A percentile compares a stretch with the other conserved stretches of the same genome.
Evolutionary conservation across 2,113 vertebrate genomes (phyloP).

Genomic region (Platycercus adscitus): DNA sequence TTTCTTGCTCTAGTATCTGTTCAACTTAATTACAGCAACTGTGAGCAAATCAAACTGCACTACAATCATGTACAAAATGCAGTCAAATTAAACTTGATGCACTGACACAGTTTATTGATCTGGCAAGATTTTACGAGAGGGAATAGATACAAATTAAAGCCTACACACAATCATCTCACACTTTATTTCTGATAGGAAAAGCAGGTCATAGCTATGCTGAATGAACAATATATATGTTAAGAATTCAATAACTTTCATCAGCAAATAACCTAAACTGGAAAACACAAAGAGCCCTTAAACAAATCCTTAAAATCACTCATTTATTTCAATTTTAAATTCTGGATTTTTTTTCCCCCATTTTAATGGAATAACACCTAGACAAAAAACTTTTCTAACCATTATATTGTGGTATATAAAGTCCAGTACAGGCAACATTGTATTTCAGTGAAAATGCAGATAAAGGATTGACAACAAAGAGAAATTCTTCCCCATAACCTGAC

Average conservation of each 20-base stretch:
- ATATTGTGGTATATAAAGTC: not conserved
- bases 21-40: not conserved
- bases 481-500: not conserved
- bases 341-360: not conserved
- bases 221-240: not conserved
- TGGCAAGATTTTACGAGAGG: not conserved
- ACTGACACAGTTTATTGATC: not conserved
- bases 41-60: not conserved
- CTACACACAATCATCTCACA: not conserved
- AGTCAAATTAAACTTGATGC: not conserved
- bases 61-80: not conserved
- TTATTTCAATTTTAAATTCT: not conserved
- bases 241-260: not conserved
- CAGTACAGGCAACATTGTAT: not conserved
- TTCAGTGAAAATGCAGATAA: not conserved
- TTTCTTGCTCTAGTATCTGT: not conserved
- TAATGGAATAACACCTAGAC: not conserved
- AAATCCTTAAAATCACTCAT: not conserved
- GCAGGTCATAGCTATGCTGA: not conserved
- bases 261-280: not conserved
- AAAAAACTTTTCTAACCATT: not conserved
- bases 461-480: not conserved
- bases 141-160: not conserved
- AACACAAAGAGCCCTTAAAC: not conserved
- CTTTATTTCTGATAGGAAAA: not conserved